Conservation (phyloP, 2,888 invertebrate species). For the Nomada fucata region DNA sequence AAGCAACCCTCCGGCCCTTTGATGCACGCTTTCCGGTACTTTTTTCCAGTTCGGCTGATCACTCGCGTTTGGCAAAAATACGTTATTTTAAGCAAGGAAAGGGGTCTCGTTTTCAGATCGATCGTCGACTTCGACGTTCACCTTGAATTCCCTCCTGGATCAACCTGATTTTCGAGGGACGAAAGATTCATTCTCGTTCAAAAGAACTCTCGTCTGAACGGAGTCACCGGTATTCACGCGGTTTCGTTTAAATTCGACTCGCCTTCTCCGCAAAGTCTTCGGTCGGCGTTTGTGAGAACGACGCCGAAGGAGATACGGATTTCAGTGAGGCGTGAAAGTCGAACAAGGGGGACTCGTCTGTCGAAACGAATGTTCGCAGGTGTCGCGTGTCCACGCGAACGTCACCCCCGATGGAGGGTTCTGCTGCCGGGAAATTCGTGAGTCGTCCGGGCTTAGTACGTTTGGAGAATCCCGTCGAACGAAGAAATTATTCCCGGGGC, state of each 20-base stretch:
- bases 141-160: neutral
- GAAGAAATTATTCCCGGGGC: conserved; percentile 37
- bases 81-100: neutral
- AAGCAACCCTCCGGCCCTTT: conserved; percentile 56
- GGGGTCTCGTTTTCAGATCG: neutral
- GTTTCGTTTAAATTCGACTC: conserved; percentile 31
- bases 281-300: neutral
- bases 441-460: neutral
- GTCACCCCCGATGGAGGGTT: conserved; percentile 28
- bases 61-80: conserved; percentile 38
- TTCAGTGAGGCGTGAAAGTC: conserved; percentile 15
- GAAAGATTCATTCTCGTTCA: conserved; percentile 4
- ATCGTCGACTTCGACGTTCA: conserved; percentile 36
- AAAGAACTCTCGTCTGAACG: neutral
- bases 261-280: neutral
- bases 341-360: conserved; percentile 38
- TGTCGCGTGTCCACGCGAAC: conserved; percentile 27
- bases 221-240: neutral
- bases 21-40: conserved; percentile 51
- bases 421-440: conserved; percentile 19
- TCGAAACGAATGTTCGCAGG: conserved; percentile 51
- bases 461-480: conserved; percentile 17
- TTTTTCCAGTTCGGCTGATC: conserved; percentile 14
- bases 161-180: neutral
- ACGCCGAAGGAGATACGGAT: conserved; percentile 13